phyloP scores from a whole-genome alignment of 2,888 invertebrate genomes.

The Acleris holmiana region DNA sequence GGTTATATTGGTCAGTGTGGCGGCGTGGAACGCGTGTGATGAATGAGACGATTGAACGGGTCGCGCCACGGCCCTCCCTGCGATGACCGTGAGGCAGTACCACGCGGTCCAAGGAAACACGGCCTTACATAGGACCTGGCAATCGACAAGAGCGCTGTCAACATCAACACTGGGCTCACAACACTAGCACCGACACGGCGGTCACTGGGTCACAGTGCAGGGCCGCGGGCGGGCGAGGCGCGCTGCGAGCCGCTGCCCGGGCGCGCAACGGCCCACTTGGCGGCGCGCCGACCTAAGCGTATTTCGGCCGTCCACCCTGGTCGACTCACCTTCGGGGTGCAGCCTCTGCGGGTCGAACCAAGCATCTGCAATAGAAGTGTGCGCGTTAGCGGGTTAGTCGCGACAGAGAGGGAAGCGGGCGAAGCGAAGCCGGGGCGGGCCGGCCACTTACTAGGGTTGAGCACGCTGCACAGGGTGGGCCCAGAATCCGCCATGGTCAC shows the following conservation, averaged over 20 bases:
- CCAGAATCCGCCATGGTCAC: constrained; percentile 75
- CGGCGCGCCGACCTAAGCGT: constrained; percentile 62
- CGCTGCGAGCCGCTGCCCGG: constrained; percentile 30
- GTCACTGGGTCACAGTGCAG: constrained; percentile 48
- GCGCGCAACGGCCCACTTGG: constrained; percentile 57
- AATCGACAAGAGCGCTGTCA: constrained; percentile 30
- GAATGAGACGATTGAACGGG: constrained; percentile 10
- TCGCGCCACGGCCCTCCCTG: neutral
- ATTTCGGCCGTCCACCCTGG: constrained; percentile 53
- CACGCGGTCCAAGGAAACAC: neutral
- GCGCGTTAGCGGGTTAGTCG: constrained; percentile 84
- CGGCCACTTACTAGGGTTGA: constrained; percentile 75
- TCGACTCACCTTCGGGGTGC: constrained; percentile 94
- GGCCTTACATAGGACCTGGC: neutral
- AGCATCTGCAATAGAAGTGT: constrained; percentile 92
- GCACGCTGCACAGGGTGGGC: constrained; percentile 79
- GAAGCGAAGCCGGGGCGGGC: constrained; percentile 60
- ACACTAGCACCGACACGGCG: constrained; percentile 45
- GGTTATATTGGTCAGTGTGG: constrained; percentile 33
- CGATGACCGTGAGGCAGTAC: neutral
- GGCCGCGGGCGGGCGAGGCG: constrained; percentile 37
- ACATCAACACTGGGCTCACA: constrained; percentile 54
- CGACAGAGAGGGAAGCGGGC: constrained; percentile 72
- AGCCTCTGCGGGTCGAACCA: constrained; percentile 97
- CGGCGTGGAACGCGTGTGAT: constrained; percentile 25